Base-by-base conservation (phyloP, 2,888 invertebrate species). In the Oscheius sp. region DNA sequence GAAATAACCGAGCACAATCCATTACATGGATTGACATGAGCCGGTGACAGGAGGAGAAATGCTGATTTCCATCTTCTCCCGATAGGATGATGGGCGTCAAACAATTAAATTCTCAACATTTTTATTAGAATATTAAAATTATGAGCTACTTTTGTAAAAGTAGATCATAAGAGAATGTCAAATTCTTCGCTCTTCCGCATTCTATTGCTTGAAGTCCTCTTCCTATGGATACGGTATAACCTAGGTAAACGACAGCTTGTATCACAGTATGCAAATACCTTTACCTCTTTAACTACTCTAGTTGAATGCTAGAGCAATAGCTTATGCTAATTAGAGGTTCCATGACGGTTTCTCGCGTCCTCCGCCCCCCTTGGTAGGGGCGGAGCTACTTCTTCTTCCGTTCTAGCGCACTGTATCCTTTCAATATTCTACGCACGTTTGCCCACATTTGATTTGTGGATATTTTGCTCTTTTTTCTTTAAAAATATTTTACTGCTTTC, bases 291-390 rank as follows among this genome's bases (percentile, higher is more conserved):
- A 44, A 8, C 59, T 41, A 59, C 59, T 59, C 26, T n/a, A 4
- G 59, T n/a, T 59, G 59, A 59, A 44, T 59, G 44, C n/a, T 44
- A 26, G 41, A 41, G 59, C 59, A 59, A 59, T 59, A 59, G 59
- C 41, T 59, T 59, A 44, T 59, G 59, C 59, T 59, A 59, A 59
- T 59, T 44, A 59, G 44, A 44, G 59, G 59, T 59, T 59, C 44
- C 44, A 44, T 59, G 41, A 44, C 59, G 20, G 59, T 59, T 59
- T 59, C 56, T 59, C 44, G 44, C 59, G 26, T 44, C 28, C 44
- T 57, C 57, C 57, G 57, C 57, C 44, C 59, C 59, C 59, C 26
- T 24, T 2, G 12, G 24, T 20, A 24, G 28, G 59, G 59, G 59
- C 59, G 59, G 41, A 30, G 44, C 59, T 33, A 33, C 54, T 54